phyloP scores from a whole-genome alignment of 2,113 vertebrate species.

The Phyllostomus discolor region DNA sequence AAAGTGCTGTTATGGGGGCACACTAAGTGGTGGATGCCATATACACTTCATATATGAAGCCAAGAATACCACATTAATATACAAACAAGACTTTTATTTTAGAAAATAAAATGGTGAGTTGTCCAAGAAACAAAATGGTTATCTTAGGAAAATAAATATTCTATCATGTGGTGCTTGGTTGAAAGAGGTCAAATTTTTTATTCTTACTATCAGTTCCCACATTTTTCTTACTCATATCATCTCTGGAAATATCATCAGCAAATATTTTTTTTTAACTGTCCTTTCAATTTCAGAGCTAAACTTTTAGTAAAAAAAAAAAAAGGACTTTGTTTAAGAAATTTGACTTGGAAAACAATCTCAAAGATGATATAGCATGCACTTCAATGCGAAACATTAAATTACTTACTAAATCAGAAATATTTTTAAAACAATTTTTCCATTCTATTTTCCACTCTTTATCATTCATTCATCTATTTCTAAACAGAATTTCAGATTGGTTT shows the following conservation, averaged over 20 bases:
- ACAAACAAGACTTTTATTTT: constrained; percentile 30
- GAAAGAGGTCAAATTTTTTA: neutral
- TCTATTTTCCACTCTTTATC: neutral
- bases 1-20: constrained; percentile 55
- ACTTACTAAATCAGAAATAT: neutral
- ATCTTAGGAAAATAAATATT: neutral
- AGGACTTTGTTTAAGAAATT: neutral
- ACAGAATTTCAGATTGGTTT: neutral
- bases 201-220: neutral
- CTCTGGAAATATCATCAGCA: neutral
- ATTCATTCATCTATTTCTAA: neutral
- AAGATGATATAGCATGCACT: neutral
- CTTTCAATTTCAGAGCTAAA: neutral
- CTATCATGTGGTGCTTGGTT: neutral
- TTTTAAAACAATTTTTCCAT: neutral
- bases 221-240: neutral
- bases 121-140: neutral
- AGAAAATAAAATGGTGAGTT: constrained; percentile 9
- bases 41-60: constrained; percentile 62
- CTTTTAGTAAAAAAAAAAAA: neutral
- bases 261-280: neutral
- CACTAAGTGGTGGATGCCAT: constrained; percentile 50
- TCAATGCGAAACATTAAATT: neutral
- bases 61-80: constrained; percentile 66
- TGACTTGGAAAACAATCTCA: neutral